Conservation (phyloP, 2,888 invertebrate species). For the Cryptus viduatorius region DNA sequence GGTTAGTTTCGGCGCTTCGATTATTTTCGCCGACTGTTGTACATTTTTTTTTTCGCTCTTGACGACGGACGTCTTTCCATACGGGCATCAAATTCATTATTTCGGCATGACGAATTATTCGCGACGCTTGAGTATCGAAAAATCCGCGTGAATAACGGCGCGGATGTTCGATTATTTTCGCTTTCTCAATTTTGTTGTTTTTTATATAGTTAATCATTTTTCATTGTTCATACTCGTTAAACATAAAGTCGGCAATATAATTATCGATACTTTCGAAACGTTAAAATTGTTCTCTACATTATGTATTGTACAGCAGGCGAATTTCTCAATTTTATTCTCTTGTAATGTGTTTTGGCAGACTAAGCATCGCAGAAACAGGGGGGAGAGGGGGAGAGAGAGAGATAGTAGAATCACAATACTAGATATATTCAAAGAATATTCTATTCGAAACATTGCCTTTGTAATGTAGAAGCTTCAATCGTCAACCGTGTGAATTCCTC, state of each 20-base stretch:
- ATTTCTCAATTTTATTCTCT: background rate
- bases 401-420: background rate
- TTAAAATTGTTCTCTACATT: background rate
- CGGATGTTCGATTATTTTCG: background rate
- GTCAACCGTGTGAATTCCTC: constrained; percentile 9
- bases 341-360: background rate
- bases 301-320: background rate
- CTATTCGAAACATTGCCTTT: background rate
- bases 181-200: background rate
- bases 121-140: background rate
- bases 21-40: constrained; percentile 30
- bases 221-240: background rate
- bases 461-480: constrained; percentile 27
- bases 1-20: constrained; percentile 55
- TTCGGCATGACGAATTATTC: constrained; percentile 1
- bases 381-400: background rate
- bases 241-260: background rate
- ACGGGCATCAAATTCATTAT: constrained; percentile 14
- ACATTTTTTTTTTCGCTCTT: background rate
- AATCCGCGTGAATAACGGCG: background rate
- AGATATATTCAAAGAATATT: constrained; percentile 10
- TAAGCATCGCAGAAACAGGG: background rate
- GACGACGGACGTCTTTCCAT: constrained; percentile 35
- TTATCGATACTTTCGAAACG: background rate
- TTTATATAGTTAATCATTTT: background rate